Conservation (phyloP, 2,888 invertebrate genomes). For the Watsonalla binaria region DNA sequence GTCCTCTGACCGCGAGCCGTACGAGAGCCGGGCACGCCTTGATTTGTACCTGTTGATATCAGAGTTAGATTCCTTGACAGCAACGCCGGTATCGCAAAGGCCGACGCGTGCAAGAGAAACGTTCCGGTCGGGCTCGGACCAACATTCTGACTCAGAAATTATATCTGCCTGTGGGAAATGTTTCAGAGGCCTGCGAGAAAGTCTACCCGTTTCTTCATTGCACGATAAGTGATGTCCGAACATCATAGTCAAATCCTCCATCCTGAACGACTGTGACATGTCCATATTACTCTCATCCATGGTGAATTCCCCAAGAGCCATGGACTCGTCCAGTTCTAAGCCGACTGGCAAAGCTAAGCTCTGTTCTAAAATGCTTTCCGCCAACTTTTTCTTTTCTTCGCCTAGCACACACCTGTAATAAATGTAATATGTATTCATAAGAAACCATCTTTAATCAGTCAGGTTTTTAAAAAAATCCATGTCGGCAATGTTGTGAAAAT, state of each 20-base stretch:
- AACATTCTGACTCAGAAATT: slow-evolving; percentile 87
- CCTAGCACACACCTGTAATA: slow-evolving; percentile 69
- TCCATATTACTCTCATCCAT: slow-evolving; percentile 69
- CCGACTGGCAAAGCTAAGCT: slow-evolving; percentile 71
- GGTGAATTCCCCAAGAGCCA: slow-evolving; percentile 65
- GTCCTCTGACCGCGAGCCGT: slow-evolving; percentile 65
- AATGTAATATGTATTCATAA: not conserved
- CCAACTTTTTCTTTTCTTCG: slow-evolving; percentile 69
- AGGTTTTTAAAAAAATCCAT: not conserved
- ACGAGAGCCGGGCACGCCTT: slow-evolving; percentile 61
- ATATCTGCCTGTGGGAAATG: slow-evolving; percentile 54
- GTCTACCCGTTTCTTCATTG: slow-evolving; percentile 42
- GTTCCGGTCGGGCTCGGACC: slow-evolving; percentile 91
- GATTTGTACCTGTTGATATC: slow-evolving; percentile 55
- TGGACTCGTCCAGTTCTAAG: slow-evolving; percentile 66
- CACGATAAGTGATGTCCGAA: slow-evolving; percentile 67
- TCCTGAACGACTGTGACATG: slow-evolving; percentile 61
- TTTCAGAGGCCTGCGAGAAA: slow-evolving; percentile 36
- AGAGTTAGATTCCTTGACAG: slow-evolving; percentile 40
- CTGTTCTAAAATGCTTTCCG: slow-evolving; percentile 71
- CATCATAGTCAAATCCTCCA: slow-evolving; percentile 70
- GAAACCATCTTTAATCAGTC: not conserved
- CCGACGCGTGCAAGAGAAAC: slow-evolving; percentile 91
- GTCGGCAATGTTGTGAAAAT: not conserved
- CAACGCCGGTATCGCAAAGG: slow-evolving; percentile 54